phyloP scores from a whole-genome alignment of 2,797 vertebrate species.

The Lutra lutra region DNA sequence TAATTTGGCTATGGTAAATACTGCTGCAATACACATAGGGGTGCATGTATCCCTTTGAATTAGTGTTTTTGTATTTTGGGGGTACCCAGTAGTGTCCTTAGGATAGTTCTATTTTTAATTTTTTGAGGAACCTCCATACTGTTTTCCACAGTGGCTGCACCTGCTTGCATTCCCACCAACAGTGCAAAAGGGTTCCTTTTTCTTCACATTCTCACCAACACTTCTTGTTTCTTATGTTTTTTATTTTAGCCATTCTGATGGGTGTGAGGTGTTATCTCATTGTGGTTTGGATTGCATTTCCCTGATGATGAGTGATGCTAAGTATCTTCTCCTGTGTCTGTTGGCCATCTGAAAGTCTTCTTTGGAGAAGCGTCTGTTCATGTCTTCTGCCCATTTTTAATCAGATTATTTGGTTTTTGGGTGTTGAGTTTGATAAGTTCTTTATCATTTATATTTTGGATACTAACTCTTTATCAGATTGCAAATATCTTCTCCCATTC shows the following conservation, averaged over 20 bases:
- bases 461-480: no score
- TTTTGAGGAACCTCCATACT: neutral
- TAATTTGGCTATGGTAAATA: neutral
- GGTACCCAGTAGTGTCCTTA: no score
- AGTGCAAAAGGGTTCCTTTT: neutral
- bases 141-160: neutral
- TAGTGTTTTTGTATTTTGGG: no score
- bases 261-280: neutral
- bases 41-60: neutral
- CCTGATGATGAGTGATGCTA: neutral
- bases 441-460: no score
- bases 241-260: neutral
- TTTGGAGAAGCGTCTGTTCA: neutral
- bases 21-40: neutral
- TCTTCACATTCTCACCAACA: neutral
- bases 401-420: neutral
- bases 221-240: neutral
- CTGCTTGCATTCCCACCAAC: neutral
- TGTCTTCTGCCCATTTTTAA: neutral
- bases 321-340: neutral
- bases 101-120: no score
- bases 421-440: no score
- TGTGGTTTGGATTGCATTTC: neutral
- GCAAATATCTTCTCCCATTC: neutral
- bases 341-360: neutral